Conservation (phyloP, 2,888 invertebrate genomes). For the Trichogramma dendrolimi region DNA sequence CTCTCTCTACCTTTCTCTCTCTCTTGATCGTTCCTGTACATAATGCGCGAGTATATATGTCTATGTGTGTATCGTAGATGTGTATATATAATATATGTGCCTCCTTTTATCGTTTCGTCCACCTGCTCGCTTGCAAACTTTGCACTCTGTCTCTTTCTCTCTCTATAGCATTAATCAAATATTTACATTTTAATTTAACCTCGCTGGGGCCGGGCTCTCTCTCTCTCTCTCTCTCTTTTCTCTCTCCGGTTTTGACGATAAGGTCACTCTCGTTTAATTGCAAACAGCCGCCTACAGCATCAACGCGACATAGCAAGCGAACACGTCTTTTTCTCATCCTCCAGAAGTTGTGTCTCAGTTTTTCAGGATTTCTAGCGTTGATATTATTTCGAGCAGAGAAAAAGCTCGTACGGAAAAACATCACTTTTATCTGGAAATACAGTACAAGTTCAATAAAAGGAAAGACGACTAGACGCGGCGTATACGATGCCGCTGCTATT, state of each 20-base stretch:
- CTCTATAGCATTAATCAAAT: constrained; percentile 50
- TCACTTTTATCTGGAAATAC: too few relatives aligned
- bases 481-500: background rate
- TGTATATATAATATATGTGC: background rate
- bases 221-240: constrained; percentile 25
- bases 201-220: background rate
- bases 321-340: background rate
- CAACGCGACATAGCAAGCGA: constrained; percentile 21
- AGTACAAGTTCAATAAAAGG: constrained; percentile 10
- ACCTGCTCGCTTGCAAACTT: constrained; percentile 41
- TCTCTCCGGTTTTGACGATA: constrained; percentile 37
- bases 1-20: constrained; percentile 11
- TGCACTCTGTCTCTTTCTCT: too few relatives aligned
- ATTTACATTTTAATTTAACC: constrained; percentile 51
- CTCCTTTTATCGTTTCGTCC: constrained; percentile 39
- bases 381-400: too few relatives aligned
- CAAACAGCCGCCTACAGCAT: constrained; percentile 43
- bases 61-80: too few relatives aligned
- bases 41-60: too few relatives aligned
- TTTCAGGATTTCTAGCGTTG: too few relatives aligned
- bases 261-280: constrained; percentile 44
- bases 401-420: too few relatives aligned
- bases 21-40: constrained; percentile 25
- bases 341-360: too few relatives aligned
- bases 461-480: background rate